Percentiles rank a stretch among this genome's conserved stretches.
Evolutionary conservation across 1,140 invertebrate species (phyloP).

Genomic region (Drosophila mauritiana): DNA sequence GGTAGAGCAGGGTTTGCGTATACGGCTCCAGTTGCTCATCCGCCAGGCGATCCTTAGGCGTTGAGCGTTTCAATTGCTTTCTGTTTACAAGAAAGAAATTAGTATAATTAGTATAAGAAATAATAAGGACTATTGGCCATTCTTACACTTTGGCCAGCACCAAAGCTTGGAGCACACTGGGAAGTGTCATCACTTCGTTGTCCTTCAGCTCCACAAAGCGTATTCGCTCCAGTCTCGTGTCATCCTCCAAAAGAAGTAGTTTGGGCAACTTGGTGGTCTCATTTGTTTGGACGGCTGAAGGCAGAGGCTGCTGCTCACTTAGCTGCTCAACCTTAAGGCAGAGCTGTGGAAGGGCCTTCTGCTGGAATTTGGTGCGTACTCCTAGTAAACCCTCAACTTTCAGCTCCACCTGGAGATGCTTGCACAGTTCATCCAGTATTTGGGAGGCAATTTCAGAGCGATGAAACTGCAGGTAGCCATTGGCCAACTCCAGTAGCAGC

Average conservation of each 20-base stretch:
- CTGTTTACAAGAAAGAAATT: slow-evolving; percentile 82
- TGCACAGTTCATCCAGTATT: slow-evolving; percentile 88
- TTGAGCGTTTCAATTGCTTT: slow-evolving; percentile 88
- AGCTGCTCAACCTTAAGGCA: slow-evolving; percentile 86
- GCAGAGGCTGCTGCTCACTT: slow-evolving; percentile 65
- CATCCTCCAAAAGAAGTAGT: slow-evolving; percentile 92
- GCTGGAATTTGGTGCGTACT: slow-evolving; percentile 95
- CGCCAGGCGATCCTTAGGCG: slow-evolving; percentile 91
- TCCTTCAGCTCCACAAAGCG: slow-evolving; percentile 88
- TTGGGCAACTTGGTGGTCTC: slow-evolving; percentile 86
- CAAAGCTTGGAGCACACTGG: slow-evolving; percentile 91
- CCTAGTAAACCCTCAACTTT: slow-evolving; percentile 90
- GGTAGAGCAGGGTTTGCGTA: slow-evolving; percentile 88
- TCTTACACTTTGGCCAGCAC: slow-evolving; percentile 89
- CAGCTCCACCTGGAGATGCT: slow-evolving; percentile 88
- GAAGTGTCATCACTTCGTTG: slow-evolving; percentile 86
- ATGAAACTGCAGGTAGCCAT: slow-evolving; percentile 90
- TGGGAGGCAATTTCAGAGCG: slow-evolving; percentile 89
- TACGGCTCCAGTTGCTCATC: slow-evolving; percentile 93
- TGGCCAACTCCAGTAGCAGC: slow-evolving; percentile 90
- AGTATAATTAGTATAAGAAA: too few relatives aligned
- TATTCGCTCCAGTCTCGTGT: slow-evolving; percentile 92
- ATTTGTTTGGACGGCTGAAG: slow-evolving; percentile 85
- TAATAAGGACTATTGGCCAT: slow-evolving; percentile 32
- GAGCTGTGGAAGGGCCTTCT: slow-evolving; percentile 92